Percentiles rank a stretch among this genome's conserved stretches.
These are phyloP conservation scores for Drosophila grimshawi DNA, from an alignment of 1,140 invertebrate genomes.

Conservation along the genomic window DNA sequence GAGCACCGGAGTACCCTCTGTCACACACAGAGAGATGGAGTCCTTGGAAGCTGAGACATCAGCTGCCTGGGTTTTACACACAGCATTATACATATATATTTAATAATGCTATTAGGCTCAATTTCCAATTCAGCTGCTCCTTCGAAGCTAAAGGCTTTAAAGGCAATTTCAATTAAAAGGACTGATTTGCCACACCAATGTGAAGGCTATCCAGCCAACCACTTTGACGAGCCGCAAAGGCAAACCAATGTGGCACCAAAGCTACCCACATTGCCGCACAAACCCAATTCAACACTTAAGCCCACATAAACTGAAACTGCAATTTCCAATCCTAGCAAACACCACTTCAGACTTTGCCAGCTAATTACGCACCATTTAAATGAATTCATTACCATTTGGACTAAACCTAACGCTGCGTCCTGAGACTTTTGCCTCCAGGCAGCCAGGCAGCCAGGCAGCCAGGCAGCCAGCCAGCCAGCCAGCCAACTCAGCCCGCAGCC, in stretches of 20 bases:
- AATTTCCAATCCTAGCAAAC: constrained; percentile 4
- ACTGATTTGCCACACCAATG: background rate
- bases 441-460: constrained; percentile 20
- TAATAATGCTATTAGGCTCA: constrained; percentile 40
- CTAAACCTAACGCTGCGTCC: constrained; percentile 46
- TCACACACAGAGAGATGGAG: background rate
- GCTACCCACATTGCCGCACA: constrained; percentile 9
- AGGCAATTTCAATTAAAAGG: constrained; percentile 62
- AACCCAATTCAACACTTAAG: constrained; percentile 15
- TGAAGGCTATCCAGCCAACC: background rate
- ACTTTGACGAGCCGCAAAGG: constrained; percentile 32
- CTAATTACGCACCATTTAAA: constrained; percentile 80
- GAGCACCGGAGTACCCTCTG: constrained; percentile 31
- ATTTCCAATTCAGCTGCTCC: constrained; percentile 16
- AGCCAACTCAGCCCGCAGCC: constrained; percentile 33
- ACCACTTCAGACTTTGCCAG: constrained; percentile 27
- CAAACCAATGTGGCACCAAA: constrained; percentile 11
- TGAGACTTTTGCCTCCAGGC: constrained; percentile 55
- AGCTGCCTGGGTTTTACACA: background rate
- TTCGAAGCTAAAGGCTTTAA: constrained; percentile 48
- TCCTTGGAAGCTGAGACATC: background rate
- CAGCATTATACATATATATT: constrained; percentile 15
- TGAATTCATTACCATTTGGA: constrained; percentile 74
- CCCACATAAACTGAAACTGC: constrained; percentile 28
- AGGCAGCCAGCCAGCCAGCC: constrained; percentile 16